Percentiles rank a stretch among this genome's conserved stretches.
These are phyloP conservation scores for Danaus plexippus DNA, from an alignment of 1,140 invertebrate species.

Conservation along the genomic window DNA sequence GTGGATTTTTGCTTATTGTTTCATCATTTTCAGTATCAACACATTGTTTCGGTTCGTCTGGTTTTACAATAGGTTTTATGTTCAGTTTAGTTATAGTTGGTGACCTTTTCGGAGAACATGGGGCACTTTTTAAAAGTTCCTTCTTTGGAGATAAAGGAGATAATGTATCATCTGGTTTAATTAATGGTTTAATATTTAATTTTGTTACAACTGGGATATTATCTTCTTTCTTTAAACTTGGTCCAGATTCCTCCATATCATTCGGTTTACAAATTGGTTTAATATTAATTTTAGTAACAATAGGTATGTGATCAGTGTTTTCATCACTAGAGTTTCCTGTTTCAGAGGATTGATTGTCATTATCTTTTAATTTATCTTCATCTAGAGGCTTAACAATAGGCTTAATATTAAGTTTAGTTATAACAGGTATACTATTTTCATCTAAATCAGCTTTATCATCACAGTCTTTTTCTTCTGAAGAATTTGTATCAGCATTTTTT, in stretches of 20 bases:
- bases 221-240: conserved; percentile 38
- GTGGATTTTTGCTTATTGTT: conserved; percentile 47
- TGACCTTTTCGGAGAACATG: conserved; percentile 21
- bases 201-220: conserved; percentile 54
- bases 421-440: conserved; percentile 62
- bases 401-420: conserved; percentile 68
- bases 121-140: conserved; percentile 15
- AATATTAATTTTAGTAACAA: conserved; percentile 54
- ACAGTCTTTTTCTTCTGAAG: conserved; percentile 62
- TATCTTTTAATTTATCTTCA: conserved; percentile 50
- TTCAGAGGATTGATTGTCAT: conserved; percentile 59
- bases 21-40: conserved; percentile 30
- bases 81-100: conserved; percentile 56
- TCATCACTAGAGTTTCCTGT: conserved; percentile 63
- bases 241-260: conserved; percentile 36
- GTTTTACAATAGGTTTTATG: conserved; percentile 59
- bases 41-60: conserved; percentile 21
- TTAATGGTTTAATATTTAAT: conserved; percentile 61
- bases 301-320: conserved; percentile 55
- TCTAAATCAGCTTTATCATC: conserved; percentile 56
- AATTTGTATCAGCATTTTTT: conserved; percentile 53
- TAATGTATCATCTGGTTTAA: conserved; percentile 42
- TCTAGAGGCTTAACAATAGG: conserved; percentile 60
- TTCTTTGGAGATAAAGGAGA: conserved; percentile 19
- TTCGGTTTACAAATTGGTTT: conserved; percentile 51